A percentile compares a stretch with the other conserved stretches of the same genome.
Evolutionary conservation across 2,888 invertebrate genomes (phyloP).

Genomic region (Leptinotarsa juncta): DNA sequence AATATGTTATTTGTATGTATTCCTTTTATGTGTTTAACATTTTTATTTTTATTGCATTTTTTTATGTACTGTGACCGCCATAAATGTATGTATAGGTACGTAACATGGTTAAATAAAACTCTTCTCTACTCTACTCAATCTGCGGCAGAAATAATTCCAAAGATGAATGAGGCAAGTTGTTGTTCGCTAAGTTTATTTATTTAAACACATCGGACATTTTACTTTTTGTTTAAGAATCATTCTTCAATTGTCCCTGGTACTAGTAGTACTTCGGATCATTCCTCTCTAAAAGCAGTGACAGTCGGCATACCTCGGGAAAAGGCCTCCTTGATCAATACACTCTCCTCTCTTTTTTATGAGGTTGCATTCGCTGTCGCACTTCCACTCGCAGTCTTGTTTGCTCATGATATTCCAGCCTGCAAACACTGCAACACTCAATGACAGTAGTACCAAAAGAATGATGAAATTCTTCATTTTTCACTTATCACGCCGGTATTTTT

Average conservation of each 20-base stretch:
- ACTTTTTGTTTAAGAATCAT: not conserved
- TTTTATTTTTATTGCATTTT: too few relatives aligned
- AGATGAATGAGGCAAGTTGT: too few relatives aligned
- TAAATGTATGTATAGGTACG: too few relatives aligned
- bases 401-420: constrained; percentile 33
- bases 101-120: too few relatives aligned
- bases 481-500: constrained; percentile 1
- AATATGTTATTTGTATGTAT: too few relatives aligned
- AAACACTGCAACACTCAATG: constrained; percentile 6
- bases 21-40: too few relatives aligned
- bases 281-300: constrained; percentile 36
- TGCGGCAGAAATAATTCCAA: too few relatives aligned
- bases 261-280: too few relatives aligned
- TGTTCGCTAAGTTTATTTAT: too few relatives aligned
- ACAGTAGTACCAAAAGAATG: constrained; percentile 24
- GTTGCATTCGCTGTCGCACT: constrained; percentile 26
- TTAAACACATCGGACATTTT: too few relatives aligned
- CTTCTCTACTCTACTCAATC: too few relatives aligned
- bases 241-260: not conserved
- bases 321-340: constrained; percentile 40
- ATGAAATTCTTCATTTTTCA: constrained; percentile 29
- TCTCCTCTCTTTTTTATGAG: constrained; percentile 22
- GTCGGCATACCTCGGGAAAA: constrained; percentile 38
- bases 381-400: constrained; percentile 31
- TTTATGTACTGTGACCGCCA: too few relatives aligned